Percentiles rank a stretch among this genome's conserved stretches.
Conservation (phyloP, 2,113 vertebrate species). For the Diadophis punctatus region DNA sequence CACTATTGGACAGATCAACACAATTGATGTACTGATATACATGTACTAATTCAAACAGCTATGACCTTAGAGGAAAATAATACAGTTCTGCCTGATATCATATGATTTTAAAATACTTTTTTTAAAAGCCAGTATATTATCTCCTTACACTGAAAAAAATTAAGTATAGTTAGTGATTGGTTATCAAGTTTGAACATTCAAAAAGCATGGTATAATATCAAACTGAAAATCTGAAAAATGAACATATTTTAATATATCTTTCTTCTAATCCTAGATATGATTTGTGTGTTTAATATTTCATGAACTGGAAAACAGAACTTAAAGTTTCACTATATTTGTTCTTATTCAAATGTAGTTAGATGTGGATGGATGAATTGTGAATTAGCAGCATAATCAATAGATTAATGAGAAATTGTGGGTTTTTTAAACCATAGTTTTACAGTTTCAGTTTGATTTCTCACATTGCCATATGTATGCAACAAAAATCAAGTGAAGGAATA, state of each 20-base stretch:
- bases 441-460: background rate
- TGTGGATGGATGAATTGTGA: background rate
- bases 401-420: background rate
- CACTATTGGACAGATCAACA: slow-evolving; percentile 37
- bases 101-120: slow-evolving; percentile 44
- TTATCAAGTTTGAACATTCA: slow-evolving; percentile 62
- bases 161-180: slow-evolving; percentile 56
- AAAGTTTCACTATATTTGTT: background rate
- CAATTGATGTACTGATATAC: background rate
- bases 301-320: slow-evolving; percentile 21
- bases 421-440: background rate
- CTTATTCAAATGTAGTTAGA: background rate
- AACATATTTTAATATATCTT: slow-evolving; percentile 54
- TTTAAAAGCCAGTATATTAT: slow-evolving; percentile 43
- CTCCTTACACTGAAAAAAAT: slow-evolving; percentile 18
- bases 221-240: slow-evolving; percentile 57
- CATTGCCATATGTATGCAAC: background rate
- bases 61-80: background rate
- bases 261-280: slow-evolving; percentile 44
- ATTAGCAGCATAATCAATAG: background rate
- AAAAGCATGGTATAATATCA: slow-evolving; percentile 60
- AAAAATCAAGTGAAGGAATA: background rate
- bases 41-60: slow-evolving; percentile 25
- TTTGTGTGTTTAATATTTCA: slow-evolving; percentile 24
- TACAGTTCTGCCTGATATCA: slow-evolving; percentile 17